phyloP scores from a whole-genome alignment of 1,140 invertebrate species.

The Dendroctonus ponderosae region DNA sequence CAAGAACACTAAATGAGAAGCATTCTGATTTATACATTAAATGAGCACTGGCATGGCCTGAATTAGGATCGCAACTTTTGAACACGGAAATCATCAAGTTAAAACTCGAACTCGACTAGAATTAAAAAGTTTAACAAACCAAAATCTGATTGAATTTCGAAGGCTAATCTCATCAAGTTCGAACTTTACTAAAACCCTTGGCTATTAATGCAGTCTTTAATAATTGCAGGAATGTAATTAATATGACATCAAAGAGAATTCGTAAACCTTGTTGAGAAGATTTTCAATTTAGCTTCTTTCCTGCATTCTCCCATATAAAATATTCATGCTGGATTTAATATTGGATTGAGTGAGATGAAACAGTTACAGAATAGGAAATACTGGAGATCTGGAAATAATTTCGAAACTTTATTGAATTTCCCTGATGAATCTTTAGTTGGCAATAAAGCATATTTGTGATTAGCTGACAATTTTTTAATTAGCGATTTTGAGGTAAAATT shows the following conservation, averaged over 20 bases:
- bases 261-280: constrained; percentile 5
- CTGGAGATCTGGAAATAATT: background rate
- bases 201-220: constrained; percentile 13
- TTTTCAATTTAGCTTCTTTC: constrained; percentile 4
- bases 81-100: too few species aligned
- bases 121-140: constrained; percentile 9
- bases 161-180: constrained; percentile 8
- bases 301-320: background rate
- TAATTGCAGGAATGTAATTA: constrained; percentile 14
- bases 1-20: too few species aligned
- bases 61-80: too few species aligned
- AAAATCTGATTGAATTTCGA: constrained; percentile 10
- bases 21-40: too few species aligned
- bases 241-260: constrained; percentile 19
- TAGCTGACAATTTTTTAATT: too few species aligned
- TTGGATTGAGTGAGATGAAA: background rate
- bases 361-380: background rate
- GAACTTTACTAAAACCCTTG: constrained; percentile 4
- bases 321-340: background rate
- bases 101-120: too few species aligned
- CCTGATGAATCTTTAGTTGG: too few species aligned
- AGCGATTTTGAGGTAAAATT: too few species aligned
- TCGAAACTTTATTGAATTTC: too few species aligned
- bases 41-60: too few species aligned
- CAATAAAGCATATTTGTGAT: too few species aligned